Conservation (phyloP, 30 jellyfish, hydroid and myxozoan genomes). For the Clytia hemisphaerica region DNA sequence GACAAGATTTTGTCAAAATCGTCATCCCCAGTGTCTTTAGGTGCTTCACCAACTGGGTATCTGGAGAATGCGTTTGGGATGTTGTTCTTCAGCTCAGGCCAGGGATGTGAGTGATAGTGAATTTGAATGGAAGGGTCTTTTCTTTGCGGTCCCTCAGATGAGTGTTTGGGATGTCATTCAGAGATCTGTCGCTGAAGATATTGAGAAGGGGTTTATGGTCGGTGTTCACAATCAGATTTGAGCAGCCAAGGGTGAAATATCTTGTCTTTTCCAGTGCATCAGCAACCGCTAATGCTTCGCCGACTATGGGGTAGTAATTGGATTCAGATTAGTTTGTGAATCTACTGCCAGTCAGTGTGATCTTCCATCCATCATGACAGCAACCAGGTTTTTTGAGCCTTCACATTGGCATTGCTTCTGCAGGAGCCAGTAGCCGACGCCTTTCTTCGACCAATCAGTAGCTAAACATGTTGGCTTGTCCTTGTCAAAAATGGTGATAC, state of each 20-base stretch:
- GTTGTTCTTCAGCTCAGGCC: not conserved
- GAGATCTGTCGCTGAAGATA: constrained; percentile 10
- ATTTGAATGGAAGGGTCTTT: not conserved
- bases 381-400: constrained; percentile 6
- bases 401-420: constrained; percentile 15
- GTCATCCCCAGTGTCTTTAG: not conserved
- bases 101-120: not conserved
- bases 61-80: constrained; percentile 9
- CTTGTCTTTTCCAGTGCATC: not conserved
- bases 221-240: constrained; percentile 14
- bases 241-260: constrained; percentile 18
- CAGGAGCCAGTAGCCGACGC: constrained; percentile 19
- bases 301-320: too few relatives aligned
- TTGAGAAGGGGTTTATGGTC: constrained; percentile 13
- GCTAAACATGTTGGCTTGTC: too few relatives aligned
- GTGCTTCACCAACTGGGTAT: constrained; percentile 9
- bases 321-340: constrained; percentile 1
- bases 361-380: constrained; percentile 14
- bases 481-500: too few relatives aligned
- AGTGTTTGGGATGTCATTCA: constrained; percentile 2
- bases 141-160: constrained; percentile 13
- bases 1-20: not conserved
- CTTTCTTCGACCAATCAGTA: too few relatives aligned
- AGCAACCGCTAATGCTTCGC: too few relatives aligned
- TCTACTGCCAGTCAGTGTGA: constrained; percentile 10